These are phyloP conservation scores for Phalloptychus januarius DNA, from an alignment of 2,797 vertebrate species.

Conservation along the genomic window DNA sequence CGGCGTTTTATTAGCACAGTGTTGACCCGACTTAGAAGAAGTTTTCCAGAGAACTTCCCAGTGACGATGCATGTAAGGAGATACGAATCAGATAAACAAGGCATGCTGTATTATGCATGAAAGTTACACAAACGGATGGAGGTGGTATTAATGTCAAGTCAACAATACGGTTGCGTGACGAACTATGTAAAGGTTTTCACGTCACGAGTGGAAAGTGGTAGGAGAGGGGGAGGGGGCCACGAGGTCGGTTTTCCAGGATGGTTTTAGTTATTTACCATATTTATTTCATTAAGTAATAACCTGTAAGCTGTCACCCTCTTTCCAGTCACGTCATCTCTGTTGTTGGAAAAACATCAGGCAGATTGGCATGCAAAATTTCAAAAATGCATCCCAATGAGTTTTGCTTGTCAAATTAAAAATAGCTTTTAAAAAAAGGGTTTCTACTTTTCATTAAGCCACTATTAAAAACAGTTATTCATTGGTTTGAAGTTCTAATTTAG, in stretches of 20 bases:
- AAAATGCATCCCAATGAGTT: not conserved
- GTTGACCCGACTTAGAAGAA: not conserved
- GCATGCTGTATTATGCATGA: not conserved
- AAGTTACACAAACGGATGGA: not conserved
- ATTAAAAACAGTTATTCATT: not conserved
- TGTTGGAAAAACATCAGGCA: not conserved
- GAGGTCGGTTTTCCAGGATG: not conserved
- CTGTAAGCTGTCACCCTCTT: not conserved
- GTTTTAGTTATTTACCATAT: not conserved
- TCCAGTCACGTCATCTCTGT: not conserved
- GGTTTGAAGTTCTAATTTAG: too few species aligned
- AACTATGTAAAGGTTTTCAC: not conserved
- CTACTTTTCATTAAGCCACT: not conserved
- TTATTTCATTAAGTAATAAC: not conserved
- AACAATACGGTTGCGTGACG: not conserved
- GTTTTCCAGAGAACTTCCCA: not conserved
- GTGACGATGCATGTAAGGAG: not conserved
- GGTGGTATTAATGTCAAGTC: not conserved
- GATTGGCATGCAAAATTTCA: not conserved
- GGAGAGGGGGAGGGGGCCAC: not conserved
- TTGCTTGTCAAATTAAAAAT: too few species aligned
- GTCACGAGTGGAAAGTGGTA: not conserved
- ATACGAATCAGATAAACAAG: not conserved
- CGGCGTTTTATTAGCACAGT: not conserved
- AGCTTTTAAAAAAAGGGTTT: not conserved